Base-by-base conservation (phyloP, 2,888 invertebrate species). In the Drosophila leonis region DNA sequence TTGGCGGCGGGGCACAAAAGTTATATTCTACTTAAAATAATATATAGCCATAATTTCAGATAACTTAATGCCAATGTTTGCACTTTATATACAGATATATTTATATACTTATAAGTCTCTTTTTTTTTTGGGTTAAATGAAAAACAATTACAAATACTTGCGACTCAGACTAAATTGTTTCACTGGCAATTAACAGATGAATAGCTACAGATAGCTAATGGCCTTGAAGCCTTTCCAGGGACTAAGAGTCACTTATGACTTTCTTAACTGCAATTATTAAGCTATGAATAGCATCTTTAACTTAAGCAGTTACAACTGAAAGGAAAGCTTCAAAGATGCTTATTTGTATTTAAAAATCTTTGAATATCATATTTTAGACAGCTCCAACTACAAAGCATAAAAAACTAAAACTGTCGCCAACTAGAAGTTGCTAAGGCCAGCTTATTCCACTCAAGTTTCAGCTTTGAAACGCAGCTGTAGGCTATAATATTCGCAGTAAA, bases 11-110 rank as follows among this genome's bases (percentile, higher is more conserved):
- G 64, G 60, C 66, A 57, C 44, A 62, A 60, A 75, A 86, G 72
- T 80, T 66, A 83, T 76, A 71, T 80, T 75, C 70, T 80, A 71
- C 75, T 80, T 72, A 66, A 84, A 80, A 67, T 78, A 71, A 88
- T 80, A 85, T 75, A 80, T 69, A 46, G 77, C 67, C 55, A 74
- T 72, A 62, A 83, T 72, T 85, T 63, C 72, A 10, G 73, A 71
- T 72, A 78, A 80, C 68, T 82, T 74, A 80, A 76, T 83, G 84
- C 70, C 60, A 67, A 60, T 49, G 54, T 20, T 51, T 20, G n/a
- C 35, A 13, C 35, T 24, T 24, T 15, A 15, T 15, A 9, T 13
- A 73, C 35, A 71, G 48, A 42, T 4, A n/a, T 27, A 46, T 20
- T 20, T 20, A 9, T 42, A 20, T 10, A 42, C n/a, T n/a, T 20